Evolutionary conservation across 2,888 invertebrate genomes (phyloP), one percentile per base, ranked within the genome.

Genomic region (Lottia scabra): DNA sequence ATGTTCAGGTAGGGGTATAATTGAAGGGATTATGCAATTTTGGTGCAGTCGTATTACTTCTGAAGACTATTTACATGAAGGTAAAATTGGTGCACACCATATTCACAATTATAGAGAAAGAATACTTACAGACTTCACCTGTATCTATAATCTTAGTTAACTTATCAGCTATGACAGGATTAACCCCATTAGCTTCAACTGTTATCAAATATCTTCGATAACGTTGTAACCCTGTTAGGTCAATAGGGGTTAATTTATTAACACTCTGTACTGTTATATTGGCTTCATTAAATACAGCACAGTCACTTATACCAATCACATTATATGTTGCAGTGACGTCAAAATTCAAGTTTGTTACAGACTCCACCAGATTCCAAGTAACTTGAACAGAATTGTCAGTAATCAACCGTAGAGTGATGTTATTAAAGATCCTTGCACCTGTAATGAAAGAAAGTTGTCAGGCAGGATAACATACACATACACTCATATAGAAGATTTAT

Each of bases 281-380:
- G n/a, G 38, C 23, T 23, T 68, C 67, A 45, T 71, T 44, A 43
- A 27, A 27, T 13, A n/a, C 38, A 15, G 68, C 68, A 72, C 87
- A 87, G 72, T 85, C 80, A 0, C 84, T 83, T 19, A 81, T 81
- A 5, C 76, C 76, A 3, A 78, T 71, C 16, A 78, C 66, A 56
- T 77, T 79, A 67, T 81, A 80, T 19, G 75, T 74, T 26, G 85
- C 46, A 8, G 75, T 78, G 10, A 83, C 67, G 65, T 78, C 78
- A 67, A 80, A 77, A 2, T 75, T 67, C 30, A 74, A 78, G 45
- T 62, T 5, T 66, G 65, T 62, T 71, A 77, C 69, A 74, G 76
- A 23, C 68, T 74, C 19, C 71, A 69, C 56, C 43, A 80, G 63
- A 3, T 71, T 43, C 82, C 82, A 84, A 5, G 66, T 66, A 19